Evolutionary conservation across 2,888 invertebrate genomes (phyloP), one percentile per base, ranked within the genome.

Genomic region (Cheilosia vernalis): DNA sequence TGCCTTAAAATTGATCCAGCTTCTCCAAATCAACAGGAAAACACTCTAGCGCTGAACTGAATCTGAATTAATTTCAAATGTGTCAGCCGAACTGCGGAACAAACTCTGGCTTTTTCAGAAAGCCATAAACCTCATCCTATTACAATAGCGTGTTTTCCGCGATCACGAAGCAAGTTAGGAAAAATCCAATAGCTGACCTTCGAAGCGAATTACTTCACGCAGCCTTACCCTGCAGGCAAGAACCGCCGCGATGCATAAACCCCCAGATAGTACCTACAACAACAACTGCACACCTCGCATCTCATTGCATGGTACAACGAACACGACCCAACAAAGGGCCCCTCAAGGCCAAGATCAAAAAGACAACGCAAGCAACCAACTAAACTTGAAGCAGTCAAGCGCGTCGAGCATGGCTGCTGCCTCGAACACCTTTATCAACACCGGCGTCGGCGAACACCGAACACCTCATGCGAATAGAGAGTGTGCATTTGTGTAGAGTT

Each of bases 341-440:
- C 67, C 72, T 53, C 85, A 78, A 81, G 77, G 80, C 80, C 81
- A 81, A 77, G 37, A 55, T 56, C 9, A 70, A 70, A 37, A 66
- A 60, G 10, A 63, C 61, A 40, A 27, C 55, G 40, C 47, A 69
- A 51, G 10, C 17, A 44, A 21, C 47, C 21, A 72, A 33, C 37
- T 44, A 33, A 24, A 66, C 56, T 44, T 55, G 47, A 69, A 70
- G 74, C 70, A 84, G 84, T 76, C 84, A 76, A 84, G 69, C 84
- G 80, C 70, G 74, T 74, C 80, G 47, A 80, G 74, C 69, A 60
- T 84, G 69, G 37, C 74, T 55, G 21, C 15, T 37, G 13, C 60
- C 19, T 7, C 33, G 30, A 61, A 61, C 72, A 83, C 70, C 61
- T 69, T 64, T 49, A 55, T 70, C 74, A 69, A 27, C 73, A 67